Conservation (phyloP, 2,113 vertebrate species). For the Ursus arctos region DNA sequence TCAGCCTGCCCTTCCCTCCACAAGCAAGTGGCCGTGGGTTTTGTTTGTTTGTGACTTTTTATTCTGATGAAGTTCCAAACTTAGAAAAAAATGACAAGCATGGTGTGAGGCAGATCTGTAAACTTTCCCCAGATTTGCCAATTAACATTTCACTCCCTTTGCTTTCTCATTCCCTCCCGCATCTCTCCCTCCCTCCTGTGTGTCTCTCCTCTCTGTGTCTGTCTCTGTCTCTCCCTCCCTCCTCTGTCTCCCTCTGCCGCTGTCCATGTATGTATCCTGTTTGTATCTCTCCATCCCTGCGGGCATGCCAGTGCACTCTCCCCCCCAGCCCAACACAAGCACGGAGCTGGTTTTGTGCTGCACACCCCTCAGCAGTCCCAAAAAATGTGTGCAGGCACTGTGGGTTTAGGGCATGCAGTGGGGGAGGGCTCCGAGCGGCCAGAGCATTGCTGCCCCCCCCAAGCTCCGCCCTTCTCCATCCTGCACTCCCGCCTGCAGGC, state of each 20-base stretch:
- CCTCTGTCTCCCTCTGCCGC: background rate
- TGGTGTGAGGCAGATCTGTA: background rate
- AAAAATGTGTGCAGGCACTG: background rate
- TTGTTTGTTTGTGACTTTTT: background rate
- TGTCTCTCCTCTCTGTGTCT: background rate
- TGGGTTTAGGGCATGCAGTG: background rate
- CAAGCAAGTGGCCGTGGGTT: background rate
- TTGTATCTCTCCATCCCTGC: background rate
- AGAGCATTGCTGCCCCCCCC: background rate
- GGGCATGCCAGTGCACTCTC: background rate
- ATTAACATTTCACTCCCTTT: background rate
- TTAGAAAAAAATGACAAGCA: background rate
- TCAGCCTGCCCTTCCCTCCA: background rate
- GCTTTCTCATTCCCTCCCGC: background rate
- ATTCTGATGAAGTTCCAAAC: background rate
- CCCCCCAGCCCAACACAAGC: background rate
- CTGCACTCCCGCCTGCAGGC: background rate
- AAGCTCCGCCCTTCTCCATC: background rate
- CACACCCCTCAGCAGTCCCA: background rate
- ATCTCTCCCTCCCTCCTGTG: background rate
- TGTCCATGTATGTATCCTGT: background rate
- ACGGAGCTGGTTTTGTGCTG: background rate
- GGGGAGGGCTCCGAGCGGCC: background rate
- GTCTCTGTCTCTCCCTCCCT: background rate
- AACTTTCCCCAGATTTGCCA: background rate